Conservation (phyloP, 2,797 vertebrate genomes). For the Myripristis murdjan region DNA sequence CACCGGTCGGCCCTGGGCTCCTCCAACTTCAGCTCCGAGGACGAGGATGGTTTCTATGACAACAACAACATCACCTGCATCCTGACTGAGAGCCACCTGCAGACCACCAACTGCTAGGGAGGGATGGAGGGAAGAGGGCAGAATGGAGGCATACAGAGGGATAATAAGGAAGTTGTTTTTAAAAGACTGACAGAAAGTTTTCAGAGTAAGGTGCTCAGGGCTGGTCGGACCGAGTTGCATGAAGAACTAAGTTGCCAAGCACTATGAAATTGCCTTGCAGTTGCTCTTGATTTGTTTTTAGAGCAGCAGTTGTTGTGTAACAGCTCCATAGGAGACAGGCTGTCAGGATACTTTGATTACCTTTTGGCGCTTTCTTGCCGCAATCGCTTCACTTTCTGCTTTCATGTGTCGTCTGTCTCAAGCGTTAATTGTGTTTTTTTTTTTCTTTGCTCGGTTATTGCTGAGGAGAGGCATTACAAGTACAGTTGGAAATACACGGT, state of each 20-base stretch:
- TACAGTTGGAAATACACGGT: constrained; percentile 19
- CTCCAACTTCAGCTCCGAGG: constrained; percentile 89
- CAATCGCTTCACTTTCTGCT: constrained; percentile 39
- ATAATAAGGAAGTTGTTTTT: too few relatives aligned
- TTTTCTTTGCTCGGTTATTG: constrained; percentile 10
- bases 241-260: constrained; percentile 46
- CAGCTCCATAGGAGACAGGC: constrained; percentile 24
- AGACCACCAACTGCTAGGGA: constrained; percentile 87
- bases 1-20: constrained; percentile 83
- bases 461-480: constrained; percentile 11
- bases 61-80: constrained; percentile 86
- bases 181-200: too few relatives aligned
- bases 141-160: not conserved
- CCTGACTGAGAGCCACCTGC: constrained; percentile 87
- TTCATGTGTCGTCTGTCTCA: constrained; percentile 29
- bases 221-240: constrained; percentile 18
- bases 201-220: constrained; percentile 42
- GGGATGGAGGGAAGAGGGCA: not conserved
- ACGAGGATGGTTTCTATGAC: constrained; percentile 89
- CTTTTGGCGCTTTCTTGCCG: constrained; percentile 42
- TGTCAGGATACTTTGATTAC: constrained; percentile 41
- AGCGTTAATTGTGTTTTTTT: not conserved
- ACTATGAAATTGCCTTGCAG: constrained; percentile 44
- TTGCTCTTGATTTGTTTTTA: constrained; percentile 52
- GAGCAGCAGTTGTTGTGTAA: constrained; percentile 12